Evolutionary conservation across 1,140 invertebrate species (phyloP).

Genomic region (Galleria mellonella): DNA sequence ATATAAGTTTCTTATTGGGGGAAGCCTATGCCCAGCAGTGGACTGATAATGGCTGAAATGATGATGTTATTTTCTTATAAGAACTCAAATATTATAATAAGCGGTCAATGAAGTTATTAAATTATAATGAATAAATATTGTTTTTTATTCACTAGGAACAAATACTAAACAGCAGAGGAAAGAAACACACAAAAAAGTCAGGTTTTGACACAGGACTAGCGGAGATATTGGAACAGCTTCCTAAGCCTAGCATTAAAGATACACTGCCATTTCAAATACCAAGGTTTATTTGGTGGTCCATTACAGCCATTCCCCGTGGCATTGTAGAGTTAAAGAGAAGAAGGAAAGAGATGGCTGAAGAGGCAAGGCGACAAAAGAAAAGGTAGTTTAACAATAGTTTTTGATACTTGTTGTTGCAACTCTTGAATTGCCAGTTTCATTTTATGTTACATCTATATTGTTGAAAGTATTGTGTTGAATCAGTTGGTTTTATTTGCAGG

Average conservation of each 20-base stretch:
- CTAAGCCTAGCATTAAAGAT: slow-evolving; percentile 86
- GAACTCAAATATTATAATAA: no score
- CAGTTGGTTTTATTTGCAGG: no score
- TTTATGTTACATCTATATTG: no score
- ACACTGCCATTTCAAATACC: slow-evolving; percentile 90
- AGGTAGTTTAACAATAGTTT: slow-evolving; percentile 65
- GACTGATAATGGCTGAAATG: no score
- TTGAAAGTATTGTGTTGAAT: no score
- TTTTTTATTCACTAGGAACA: slow-evolving; percentile 77
- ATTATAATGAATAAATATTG: no score
- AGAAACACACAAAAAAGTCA: slow-evolving; percentile 80
- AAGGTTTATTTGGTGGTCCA: slow-evolving; percentile 76
- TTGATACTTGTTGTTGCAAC: no score
- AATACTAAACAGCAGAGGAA: slow-evolving; percentile 82
- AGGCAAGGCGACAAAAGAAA: slow-evolving; percentile 74
- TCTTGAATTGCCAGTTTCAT: no score
- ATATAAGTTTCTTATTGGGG: no score
- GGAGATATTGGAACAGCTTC: slow-evolving; percentile 81
- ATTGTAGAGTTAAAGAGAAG: slow-evolving; percentile 69
- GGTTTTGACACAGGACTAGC: slow-evolving; percentile 78
- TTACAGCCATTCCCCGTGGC: slow-evolving; percentile 76
- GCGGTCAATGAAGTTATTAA: no score
- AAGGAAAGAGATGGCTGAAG: slow-evolving; percentile 74
- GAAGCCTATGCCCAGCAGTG: no score
- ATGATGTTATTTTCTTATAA: no score